Evolutionary conservation across 2,113 vertebrate genomes (phyloP).

Genomic region (Ceratotherium simum): DNA sequence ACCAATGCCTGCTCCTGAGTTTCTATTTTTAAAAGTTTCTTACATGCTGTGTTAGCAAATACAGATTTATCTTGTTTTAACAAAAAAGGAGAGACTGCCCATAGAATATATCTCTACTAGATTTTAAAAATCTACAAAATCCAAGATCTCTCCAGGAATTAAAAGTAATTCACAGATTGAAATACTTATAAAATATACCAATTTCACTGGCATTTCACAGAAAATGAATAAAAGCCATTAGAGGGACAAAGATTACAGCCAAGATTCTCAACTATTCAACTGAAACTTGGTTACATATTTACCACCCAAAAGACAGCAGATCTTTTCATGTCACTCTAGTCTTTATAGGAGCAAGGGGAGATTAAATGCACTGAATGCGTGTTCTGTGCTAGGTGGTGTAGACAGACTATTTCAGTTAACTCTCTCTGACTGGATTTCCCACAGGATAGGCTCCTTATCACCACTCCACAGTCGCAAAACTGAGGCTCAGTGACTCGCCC

Average conservation of each 20-base stretch:
- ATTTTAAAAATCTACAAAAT: slow-evolving; percentile 29
- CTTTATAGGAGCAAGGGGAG: background rate
- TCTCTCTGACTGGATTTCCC: background rate
- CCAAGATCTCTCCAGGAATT: background rate
- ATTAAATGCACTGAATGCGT: too few relatives aligned
- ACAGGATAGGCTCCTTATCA: background rate
- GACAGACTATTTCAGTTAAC: background rate
- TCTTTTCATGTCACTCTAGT: background rate
- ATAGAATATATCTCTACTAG: background rate
- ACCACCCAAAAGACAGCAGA: background rate
- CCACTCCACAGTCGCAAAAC: background rate
- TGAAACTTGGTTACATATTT: background rate
- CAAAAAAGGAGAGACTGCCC: background rate
- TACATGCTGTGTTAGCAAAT: background rate
- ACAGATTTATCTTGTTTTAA: background rate
- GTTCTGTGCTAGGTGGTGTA: background rate
- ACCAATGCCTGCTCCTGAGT: background rate
- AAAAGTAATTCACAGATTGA: background rate
- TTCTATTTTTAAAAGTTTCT: background rate
- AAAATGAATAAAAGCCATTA: slow-evolving; percentile 35
- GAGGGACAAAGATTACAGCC: background rate
- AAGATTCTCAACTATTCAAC: background rate
- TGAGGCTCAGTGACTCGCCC: background rate
- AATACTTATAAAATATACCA: background rate
- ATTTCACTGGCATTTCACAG: background rate